A percentile compares a stretch with the other conserved stretches of the same genome.
phyloP scores from a whole-genome alignment of 2,113 vertebrate species.

The Petroica traversi region DNA sequence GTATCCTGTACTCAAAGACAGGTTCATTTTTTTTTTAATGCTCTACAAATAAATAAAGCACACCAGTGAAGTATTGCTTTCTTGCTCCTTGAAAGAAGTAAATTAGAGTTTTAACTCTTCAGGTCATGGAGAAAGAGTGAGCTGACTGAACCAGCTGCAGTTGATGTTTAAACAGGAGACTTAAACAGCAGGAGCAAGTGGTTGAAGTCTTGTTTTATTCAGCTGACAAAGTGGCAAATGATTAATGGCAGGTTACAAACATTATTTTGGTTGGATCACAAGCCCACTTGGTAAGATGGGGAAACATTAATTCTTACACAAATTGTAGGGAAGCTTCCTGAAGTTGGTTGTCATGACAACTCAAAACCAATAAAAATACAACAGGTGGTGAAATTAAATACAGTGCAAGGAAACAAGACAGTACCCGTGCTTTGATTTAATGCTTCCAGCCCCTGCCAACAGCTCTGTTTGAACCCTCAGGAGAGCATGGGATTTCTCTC shows the following conservation, averaged over 20 bases:
- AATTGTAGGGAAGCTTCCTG: slow-evolving; percentile 56
- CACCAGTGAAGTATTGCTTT: not conserved
- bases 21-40: not conserved
- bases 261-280: slow-evolving; percentile 70
- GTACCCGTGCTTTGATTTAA: not conserved
- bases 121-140: not conserved
- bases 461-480: not conserved
- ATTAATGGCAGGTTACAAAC: slow-evolving; percentile 67
- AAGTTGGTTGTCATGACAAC: slow-evolving; percentile 60
- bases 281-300: slow-evolving; percentile 70
- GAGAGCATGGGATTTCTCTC: not conserved
- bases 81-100: not conserved
- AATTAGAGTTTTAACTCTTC: not conserved
- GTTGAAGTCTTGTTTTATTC: slow-evolving; percentile 72
- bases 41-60: not conserved
- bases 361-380: slow-evolving; percentile 36
- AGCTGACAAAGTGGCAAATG: slow-evolving; percentile 69
- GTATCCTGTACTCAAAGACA: accelerated
- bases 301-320: slow-evolving; percentile 62
- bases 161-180: not conserved
- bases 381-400: slow-evolving; percentile 53
- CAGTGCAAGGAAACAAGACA: slow-evolving; percentile 28
- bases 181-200: not conserved
- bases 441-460: not conserved
- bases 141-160: not conserved